Base-by-base conservation (phyloP, 2,888 invertebrate genomes). In the Isotomurus palustris region DNA sequence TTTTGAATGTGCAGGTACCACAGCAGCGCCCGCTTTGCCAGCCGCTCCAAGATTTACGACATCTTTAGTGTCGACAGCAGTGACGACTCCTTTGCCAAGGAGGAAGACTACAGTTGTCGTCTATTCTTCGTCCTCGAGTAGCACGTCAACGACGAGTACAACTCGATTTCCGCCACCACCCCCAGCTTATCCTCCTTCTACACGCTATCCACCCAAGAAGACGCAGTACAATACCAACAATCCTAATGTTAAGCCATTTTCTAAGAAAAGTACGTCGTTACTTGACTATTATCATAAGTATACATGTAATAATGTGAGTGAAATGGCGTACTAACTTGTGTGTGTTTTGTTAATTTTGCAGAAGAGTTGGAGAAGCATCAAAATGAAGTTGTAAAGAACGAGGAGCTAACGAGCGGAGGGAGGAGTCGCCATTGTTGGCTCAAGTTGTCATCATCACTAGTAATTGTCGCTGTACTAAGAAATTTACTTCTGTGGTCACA, bases 381-480 rank as follows among this genome's bases (percentile, higher is more conserved):
- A 60, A 92, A 91, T 77, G 91, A 92, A 78, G 91, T 91, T 71
- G 88, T 91, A 72, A 92, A 91, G 79, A 91, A 91, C 75, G 91
- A 91, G 78, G 91, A 90, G 80, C 78, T 92, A 74, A 90, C 90
- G 25, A 70, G 70, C 54, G 57, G 66, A 50, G 58, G 53, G 32
- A 51, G 22, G 22, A n/a, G 38, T n/a, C 6, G n/a, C n/a, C n/a
- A n/a, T n/a, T n/a, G n/a, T n/a, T n/a, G n/a, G n/a, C n/a, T n/a
- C n/a, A n/a, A n/a, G n/a, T n/a, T n/a, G n/a, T n/a, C n/a, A n/a
- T n/a, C n/a, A n/a, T n/a, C n/a, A n/a, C n/a, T n/a, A n/a, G n/a
- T n/a, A n/a, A n/a, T n/a, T n/a, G n/a, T n/a, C n/a, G n/a, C n/a
- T n/a, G n/a, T n/a, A n/a, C n/a, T n/a, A n/a, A n/a, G n/a, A n/a